Conservation (phyloP, 1,140 invertebrate species). For the Venturia canescens region DNA sequence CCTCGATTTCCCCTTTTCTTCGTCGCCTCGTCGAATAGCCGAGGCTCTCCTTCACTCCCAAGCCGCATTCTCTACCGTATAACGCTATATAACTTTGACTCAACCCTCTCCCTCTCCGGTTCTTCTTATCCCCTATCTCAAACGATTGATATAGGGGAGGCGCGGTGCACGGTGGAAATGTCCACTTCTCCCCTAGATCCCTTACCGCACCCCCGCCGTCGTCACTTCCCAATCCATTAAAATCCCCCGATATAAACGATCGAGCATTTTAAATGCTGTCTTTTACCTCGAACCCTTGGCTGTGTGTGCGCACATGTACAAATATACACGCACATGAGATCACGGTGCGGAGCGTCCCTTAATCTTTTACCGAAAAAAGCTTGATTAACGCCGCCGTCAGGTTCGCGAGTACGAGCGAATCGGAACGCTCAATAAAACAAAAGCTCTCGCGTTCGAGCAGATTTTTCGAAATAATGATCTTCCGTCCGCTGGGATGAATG, state of each 20-base stretch:
- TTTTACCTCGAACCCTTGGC: background rate
- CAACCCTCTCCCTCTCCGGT: slow-evolving; percentile 10
- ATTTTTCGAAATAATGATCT: too few relatives aligned
- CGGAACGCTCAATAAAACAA: too few relatives aligned
- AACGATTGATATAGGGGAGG: slow-evolving; percentile 32
- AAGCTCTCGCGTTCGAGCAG: too few relatives aligned
- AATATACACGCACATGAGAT: background rate
- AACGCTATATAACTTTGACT: slow-evolving; percentile 14
- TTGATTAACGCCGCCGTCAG: too few relatives aligned
- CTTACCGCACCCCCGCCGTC: slow-evolving; percentile 20
- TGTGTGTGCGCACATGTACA: background rate
- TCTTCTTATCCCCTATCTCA: slow-evolving; percentile 29
- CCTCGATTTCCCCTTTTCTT: slow-evolving; percentile 21
- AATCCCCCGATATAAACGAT: slow-evolving; percentile 53
- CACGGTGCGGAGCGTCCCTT: background rate
- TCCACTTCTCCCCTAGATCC: slow-evolving; percentile 4
- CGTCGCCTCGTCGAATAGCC: slow-evolving; percentile 27
- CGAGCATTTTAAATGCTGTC: slow-evolving; percentile 49
- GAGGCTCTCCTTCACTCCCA: background rate
- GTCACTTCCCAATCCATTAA: slow-evolving; percentile 55
- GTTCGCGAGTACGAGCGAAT: too few relatives aligned
- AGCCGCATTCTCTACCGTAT: background rate
- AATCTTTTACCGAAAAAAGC: too few relatives aligned
- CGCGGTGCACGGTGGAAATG: background rate
- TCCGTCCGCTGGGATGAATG: too few relatives aligned